Percentiles rank a stretch among this genome's conserved stretches.
Evolutionary conservation across 1,140 invertebrate species (phyloP).

Genomic region (Potamilus streckersoni): DNA sequence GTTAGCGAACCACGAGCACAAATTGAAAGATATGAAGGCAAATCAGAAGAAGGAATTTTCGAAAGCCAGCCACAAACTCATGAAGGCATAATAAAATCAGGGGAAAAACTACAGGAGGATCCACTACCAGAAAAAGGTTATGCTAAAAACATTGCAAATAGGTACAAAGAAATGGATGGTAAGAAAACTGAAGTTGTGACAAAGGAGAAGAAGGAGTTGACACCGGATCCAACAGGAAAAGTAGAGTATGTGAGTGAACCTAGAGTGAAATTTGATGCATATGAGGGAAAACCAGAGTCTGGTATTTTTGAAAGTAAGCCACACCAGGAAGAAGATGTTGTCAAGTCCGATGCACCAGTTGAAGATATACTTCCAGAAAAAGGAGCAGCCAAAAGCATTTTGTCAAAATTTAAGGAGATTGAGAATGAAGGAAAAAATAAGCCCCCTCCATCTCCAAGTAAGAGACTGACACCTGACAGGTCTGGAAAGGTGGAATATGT

Average conservation of each 20-base stretch:
- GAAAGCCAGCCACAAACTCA: constrained; percentile 52
- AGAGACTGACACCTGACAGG: constrained; percentile 53
- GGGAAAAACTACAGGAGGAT: constrained; percentile 41
- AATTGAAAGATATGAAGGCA: constrained; percentile 47
- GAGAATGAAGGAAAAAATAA: constrained; percentile 39
- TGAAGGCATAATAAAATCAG: constrained; percentile 50
- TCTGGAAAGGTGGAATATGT: constrained; percentile 52
- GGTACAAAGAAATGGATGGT: constrained; percentile 52
- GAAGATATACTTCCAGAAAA: constrained; percentile 54
- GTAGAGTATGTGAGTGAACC: constrained; percentile 52
- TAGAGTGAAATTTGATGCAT: constrained; percentile 29
- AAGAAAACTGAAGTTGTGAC: constrained; percentile 32
- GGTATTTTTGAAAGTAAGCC: constrained; percentile 56
- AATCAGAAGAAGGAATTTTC: constrained; percentile 55
- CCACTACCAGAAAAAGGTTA: constrained; percentile 51
- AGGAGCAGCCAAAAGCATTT: constrained; percentile 54
- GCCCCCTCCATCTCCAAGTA: constrained; percentile 40
- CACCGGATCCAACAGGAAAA: constrained; percentile 47
- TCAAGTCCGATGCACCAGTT: constrained; percentile 37
- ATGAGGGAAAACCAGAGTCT: constrained; percentile 40
- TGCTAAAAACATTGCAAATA: constrained; percentile 56
- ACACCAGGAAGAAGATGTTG: constrained; percentile 39
- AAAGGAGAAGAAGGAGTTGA: constrained; percentile 44
- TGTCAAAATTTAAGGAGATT: constrained; percentile 51
- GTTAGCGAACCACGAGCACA: constrained; percentile 50